phyloP scores from a whole-genome alignment of 1,140 invertebrate genomes.

The Pogonomyrmex barbatus region DNA sequence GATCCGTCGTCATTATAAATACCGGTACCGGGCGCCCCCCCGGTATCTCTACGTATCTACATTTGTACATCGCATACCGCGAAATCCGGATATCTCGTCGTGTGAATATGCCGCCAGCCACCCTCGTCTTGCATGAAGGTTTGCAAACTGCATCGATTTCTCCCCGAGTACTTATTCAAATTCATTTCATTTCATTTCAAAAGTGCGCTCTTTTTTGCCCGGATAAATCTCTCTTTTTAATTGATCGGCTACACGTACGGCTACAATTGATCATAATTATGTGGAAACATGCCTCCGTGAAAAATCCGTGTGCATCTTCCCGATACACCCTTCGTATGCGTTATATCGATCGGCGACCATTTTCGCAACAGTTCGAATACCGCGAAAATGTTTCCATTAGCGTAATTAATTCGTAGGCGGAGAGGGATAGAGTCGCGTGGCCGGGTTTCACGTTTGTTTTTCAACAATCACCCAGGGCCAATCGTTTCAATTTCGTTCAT shows the following conservation, averaged over 20 bases:
- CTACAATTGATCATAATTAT: too few relatives aligned
- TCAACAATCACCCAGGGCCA: conserved; percentile 34
- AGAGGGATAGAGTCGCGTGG: background rate
- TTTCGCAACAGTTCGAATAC: background rate
- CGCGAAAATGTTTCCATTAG: conserved; percentile 58
- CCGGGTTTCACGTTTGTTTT: conserved; percentile 48
- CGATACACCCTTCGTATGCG: background rate
- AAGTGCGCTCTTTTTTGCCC: background rate
- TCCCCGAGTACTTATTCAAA: background rate
- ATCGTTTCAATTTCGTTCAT: conserved; percentile 53
- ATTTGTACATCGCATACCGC: conserved; percentile 69
- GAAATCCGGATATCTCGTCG: conserved; percentile 49
- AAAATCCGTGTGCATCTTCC: background rate
- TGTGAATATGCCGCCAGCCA: background rate
- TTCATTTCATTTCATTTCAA: background rate
- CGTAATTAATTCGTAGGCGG: conserved; percentile 36
- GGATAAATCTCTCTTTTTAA: background rate
- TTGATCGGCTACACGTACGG: background rate
- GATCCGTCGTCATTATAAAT: conserved; percentile 80
- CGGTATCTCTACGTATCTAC: conserved; percentile 69
- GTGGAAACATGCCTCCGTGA: background rate
- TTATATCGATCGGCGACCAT: background rate
- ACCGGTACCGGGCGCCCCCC: conserved; percentile 73
- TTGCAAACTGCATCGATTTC: background rate
- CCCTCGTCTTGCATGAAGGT: background rate